Base-by-base conservation (phyloP, 1,140 invertebrate species). In the Meloidogyne floridensis region DNA sequence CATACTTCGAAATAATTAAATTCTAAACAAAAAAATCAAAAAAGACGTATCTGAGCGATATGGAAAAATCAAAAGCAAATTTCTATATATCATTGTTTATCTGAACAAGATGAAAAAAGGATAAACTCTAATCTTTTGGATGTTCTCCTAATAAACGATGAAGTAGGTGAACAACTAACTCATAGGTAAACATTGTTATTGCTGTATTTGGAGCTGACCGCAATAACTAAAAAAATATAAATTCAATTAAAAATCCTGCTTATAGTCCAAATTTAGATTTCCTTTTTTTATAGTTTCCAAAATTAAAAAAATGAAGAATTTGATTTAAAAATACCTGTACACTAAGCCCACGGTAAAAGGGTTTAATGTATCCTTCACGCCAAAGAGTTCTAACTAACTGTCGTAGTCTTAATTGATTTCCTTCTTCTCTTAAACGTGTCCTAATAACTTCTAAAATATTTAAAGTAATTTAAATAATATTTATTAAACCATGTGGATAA, bases 361-460 rank as follows among this genome's bases (percentile, higher is more conserved):
- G 10, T 20, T 42, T 75, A 47, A 47, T 4, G 20, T 13, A 13
- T 43, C 83, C 85, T 53, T 81, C 85, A 51, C 82, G 53, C 13
- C 83, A 72, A 59, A 77, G 85, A 42, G 84, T 72, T 4, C 47
- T 18, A 42, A n/a, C 9, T 18, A 85, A 54, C 18, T 65, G 69
- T 32, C 74, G 82, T 77, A 85, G 84, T 4, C 84, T 81, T 72
- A 80, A 72, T 15, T 81, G 11, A 42, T 81, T 73, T 54, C 75
- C 75, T 71, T 86, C 86, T 69, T 86, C 86, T 11, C 86, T 81
- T 9, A 87, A 65, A 11, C 86, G 82, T n/a, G 86, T 86, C 65
- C 86, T 70, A 18, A 86, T 86, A 47, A 86, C 86, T 83, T 86
- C 86, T 86, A 54, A 10, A 86, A 83, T 8, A 11, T 11, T 13